Conservation (phyloP, 2,888 invertebrate species). For the Chelonus formosanus region DNA sequence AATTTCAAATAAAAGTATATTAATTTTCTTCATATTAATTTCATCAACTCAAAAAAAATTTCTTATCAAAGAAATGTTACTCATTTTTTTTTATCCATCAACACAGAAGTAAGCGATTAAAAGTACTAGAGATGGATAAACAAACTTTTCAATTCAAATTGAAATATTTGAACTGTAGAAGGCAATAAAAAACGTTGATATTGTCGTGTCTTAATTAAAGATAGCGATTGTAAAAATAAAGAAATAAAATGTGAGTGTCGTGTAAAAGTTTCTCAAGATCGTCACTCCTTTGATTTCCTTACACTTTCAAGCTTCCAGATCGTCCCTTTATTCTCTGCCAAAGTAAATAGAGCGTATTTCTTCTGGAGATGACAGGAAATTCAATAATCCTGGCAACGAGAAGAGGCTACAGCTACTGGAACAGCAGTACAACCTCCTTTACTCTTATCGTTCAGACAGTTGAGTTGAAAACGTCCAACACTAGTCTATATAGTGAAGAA, state of each 20-base stretch:
- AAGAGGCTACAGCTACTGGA: slow-evolving; percentile 28
- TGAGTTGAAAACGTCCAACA: slow-evolving; percentile 11
- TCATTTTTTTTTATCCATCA: no score
- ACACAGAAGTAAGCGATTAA: no score
- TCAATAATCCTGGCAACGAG: slow-evolving; percentile 60
- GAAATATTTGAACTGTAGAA: no score
- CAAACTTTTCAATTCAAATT: no score
- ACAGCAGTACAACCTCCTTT: slow-evolving; percentile 10
- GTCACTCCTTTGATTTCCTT: slow-evolving; percentile 30
- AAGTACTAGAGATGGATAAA: no score
- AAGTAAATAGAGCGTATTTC: slow-evolving; percentile 61
- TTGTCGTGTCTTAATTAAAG: slow-evolving; percentile 8
- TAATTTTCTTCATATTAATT: no score
- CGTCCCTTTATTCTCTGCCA: slow-evolving; percentile 28
- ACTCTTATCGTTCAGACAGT: slow-evolving; percentile 3
- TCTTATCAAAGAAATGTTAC: no score
- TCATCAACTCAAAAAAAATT: no score
- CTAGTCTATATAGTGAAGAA: not conserved
- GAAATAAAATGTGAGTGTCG: not conserved
- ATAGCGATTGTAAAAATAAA: slow-evolving; percentile 4
- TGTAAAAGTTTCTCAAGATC: slow-evolving; percentile 11
- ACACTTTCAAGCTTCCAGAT: slow-evolving; percentile 20
- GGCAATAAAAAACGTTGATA: not conserved
- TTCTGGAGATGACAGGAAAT: slow-evolving; percentile 63
- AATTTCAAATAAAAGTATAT: no score